A percentile compares a stretch with the other conserved stretches of the same genome.
Evolutionary conservation across 2,888 invertebrate genomes (phyloP).

Genomic region (Drosophila maculinotata): DNA sequence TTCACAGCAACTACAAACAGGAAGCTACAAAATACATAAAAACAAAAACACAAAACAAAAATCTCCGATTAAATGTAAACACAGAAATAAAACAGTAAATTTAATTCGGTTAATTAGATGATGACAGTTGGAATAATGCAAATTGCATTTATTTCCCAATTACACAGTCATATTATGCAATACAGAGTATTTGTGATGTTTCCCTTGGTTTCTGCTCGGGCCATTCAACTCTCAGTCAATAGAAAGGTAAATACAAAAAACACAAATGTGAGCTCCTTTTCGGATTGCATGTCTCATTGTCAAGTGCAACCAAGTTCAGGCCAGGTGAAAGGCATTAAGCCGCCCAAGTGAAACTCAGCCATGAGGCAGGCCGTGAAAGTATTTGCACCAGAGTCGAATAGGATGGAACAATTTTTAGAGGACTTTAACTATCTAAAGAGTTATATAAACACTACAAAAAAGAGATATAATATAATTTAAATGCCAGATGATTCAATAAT

Average conservation of each 20-base stretch:
- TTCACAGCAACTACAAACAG: slow-evolving; percentile 28
- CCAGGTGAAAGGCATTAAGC: slow-evolving; percentile 19
- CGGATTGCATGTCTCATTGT: slow-evolving; percentile 13
- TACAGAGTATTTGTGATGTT: neutral
- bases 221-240: slow-evolving; percentile 29
- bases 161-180: neutral
- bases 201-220: slow-evolving; percentile 11
- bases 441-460: neutral
- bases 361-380: slow-evolving; percentile 15
- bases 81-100: slow-evolving; percentile 35
- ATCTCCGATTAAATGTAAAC: slow-evolving; percentile 45
- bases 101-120: slow-evolving; percentile 49
- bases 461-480: neutral
- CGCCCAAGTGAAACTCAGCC: slow-evolving; percentile 12
- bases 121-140: slow-evolving; percentile 23
- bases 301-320: slow-evolving; percentile 30
- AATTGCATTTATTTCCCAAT: slow-evolving; percentile 30
- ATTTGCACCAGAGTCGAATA: neutral
- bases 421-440: no score
- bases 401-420: neutral
- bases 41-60: slow-evolving; percentile 1
- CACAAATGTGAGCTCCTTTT: slow-evolving; percentile 10
- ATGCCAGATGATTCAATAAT: no score
- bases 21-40: slow-evolving; percentile 24
- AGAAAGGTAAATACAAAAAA: slow-evolving; percentile 21